Evolutionary conservation across 2,113 vertebrate species (phyloP), one percentile per base, ranked within the genome.

Genomic region (Pseudorasbora parva): DNA sequence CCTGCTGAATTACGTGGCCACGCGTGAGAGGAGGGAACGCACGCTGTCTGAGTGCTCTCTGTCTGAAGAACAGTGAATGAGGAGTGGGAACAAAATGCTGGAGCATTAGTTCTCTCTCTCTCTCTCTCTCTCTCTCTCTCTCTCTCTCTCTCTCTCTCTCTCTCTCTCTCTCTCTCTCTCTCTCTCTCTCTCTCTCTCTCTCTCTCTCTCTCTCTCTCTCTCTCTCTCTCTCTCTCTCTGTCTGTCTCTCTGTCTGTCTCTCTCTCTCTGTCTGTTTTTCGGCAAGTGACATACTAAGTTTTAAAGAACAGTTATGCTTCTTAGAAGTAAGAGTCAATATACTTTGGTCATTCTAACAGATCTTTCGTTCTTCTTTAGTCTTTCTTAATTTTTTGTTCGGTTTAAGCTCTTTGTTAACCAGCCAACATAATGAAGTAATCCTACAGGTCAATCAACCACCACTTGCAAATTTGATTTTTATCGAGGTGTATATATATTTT

Each of bases 1-100:
- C 91, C 90, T 97, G 80, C 93, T 98, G 6, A 93, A 93, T 90
- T 97, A 95, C 0, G 95, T 98, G 86, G 93, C 95, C 0, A 77
- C 88, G 0, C 90, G 83, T 0, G 91, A 95, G 82, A 82, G 76
- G 74, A 82, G 82, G 37, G 85, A 89, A 30, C 21, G 75, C 23
- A 43, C 68, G 0, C 25, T 79, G 15, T 86, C 89, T 1, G 86
- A 90, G 21, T 66, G 83, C 74, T 88, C 82, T 3, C 69, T 85
- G 37, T 78, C 56, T 0, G 83, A 88, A 66, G 85, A 89, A 3
- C 56, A 49, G 81, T 86, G 83, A 76, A 66, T 30, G 19, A 54
- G 12, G 49, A 75, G 2, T 33, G 49, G n/a, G 3, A 78, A 10
- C n/a, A 14, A n/a, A 4, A 64, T 21, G 14, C 4, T 30, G 75